A percentile compares a stretch with the other conserved stretches of the same genome.
These are phyloP conservation scores for Anarhynchus alexandrinus DNA, from an alignment of 2,113 vertebrate species.

Conservation along the genomic window DNA sequence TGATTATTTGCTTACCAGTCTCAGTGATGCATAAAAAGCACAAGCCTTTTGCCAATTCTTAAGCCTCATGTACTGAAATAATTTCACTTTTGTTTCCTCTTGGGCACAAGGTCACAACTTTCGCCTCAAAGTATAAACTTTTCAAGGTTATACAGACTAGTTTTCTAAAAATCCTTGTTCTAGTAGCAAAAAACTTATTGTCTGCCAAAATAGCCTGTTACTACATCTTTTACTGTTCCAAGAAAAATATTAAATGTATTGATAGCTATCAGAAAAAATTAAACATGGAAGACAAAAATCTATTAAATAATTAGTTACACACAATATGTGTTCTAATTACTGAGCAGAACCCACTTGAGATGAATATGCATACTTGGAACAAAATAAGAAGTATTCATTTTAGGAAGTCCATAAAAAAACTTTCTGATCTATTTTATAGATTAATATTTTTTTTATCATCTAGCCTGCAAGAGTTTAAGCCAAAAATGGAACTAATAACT, in stretches of 20 bases:
- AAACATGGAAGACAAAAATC: neutral
- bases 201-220: neutral
- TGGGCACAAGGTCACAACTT: slow-evolving; percentile 22
- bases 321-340: neutral
- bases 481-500: neutral
- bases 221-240: neutral
- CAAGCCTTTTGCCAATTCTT: slow-evolving; percentile 31
- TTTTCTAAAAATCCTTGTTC: neutral
- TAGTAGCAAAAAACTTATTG: neutral
- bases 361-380: neutral
- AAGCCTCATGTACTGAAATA: slow-evolving; percentile 32
- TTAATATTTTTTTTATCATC: neutral
- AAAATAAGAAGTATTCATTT: neutral
- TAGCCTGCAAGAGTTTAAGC: neutral
- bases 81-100: slow-evolving; percentile 37
- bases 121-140: neutral
- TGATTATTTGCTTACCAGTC: slow-evolving; percentile 55
- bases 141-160: neutral
- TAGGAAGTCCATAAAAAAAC: neutral
- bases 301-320: neutral
- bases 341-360: neutral
- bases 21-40: slow-evolving; percentile 55
- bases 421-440: neutral
- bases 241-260: neutral
- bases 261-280: neutral